These are phyloP conservation scores for Cataglyphis cursor DNA, from an alignment of 2,888 invertebrate genomes.

Conservation along the genomic window DNA sequence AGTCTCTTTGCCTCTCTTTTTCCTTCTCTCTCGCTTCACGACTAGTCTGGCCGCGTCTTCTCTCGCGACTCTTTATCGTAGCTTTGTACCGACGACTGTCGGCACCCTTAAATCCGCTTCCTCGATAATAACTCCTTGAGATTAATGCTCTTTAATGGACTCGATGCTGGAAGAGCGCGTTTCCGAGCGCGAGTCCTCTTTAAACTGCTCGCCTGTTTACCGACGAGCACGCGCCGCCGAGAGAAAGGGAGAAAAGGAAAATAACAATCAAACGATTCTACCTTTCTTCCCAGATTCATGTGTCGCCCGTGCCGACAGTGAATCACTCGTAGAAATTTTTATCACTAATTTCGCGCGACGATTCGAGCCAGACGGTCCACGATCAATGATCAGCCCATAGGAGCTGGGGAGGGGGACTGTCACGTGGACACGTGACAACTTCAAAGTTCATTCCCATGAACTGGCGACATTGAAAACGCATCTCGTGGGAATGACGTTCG, in stretches of 20 bases:
- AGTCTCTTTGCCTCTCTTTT: slow-evolving; percentile 23
- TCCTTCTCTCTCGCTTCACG: slow-evolving; percentile 20
- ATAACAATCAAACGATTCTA: slow-evolving; percentile 41
- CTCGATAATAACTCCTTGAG: slow-evolving; percentile 72
- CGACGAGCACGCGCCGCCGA: slow-evolving; percentile 18
- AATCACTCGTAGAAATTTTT: slow-evolving; percentile 41
- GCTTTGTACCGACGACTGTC: slow-evolving; percentile 65
- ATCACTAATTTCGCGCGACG: slow-evolving; percentile 46
- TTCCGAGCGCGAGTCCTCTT: slow-evolving; percentile 64
- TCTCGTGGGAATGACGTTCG: slow-evolving; percentile 25
- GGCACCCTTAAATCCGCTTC: slow-evolving; percentile 65
- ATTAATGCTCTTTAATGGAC: slow-evolving; percentile 77
- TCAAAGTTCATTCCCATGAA: slow-evolving; percentile 43
- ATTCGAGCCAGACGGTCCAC: slow-evolving; percentile 35
- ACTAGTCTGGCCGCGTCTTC: neutral
- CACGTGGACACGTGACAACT: slow-evolving; percentile 40
- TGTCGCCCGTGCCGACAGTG: neutral
- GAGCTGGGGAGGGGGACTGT: slow-evolving; percentile 6
- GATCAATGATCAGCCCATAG: slow-evolving; percentile 42
- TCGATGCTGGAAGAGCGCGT: slow-evolving; percentile 64
- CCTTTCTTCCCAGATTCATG: slow-evolving; percentile 4
- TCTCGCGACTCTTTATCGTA: slow-evolving; percentile 66
- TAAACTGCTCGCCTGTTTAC: slow-evolving; percentile 58
- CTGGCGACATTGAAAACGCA: slow-evolving; percentile 39
- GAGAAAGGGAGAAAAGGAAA: slow-evolving; percentile 1